These are phyloP conservation scores for Planiliza haematocheilus DNA, from an alignment of 2,113 vertebrate genomes.

Conservation along the genomic window DNA sequence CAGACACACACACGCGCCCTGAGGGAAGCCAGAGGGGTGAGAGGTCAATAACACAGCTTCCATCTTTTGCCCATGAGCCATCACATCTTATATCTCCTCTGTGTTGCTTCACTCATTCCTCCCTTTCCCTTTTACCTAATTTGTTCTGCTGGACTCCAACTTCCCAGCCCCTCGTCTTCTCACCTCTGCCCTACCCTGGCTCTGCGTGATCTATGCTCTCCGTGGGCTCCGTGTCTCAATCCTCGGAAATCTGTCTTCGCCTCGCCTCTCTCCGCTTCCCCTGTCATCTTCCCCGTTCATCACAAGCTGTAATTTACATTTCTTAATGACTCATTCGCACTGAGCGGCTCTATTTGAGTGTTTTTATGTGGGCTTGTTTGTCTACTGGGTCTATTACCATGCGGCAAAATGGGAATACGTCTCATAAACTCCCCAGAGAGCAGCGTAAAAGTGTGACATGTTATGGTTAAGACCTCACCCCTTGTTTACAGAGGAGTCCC, in stretches of 20 bases:
- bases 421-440: slow-evolving; percentile 55
- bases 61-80: slow-evolving; percentile 63
- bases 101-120: slow-evolving; percentile 44
- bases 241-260: slow-evolving; percentile 43
- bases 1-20: slow-evolving; percentile 41
- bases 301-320: slow-evolving; percentile 72
- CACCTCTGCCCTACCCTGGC: slow-evolving; percentile 27
- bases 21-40: slow-evolving; percentile 65
- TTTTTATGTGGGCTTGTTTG: slow-evolving; percentile 47
- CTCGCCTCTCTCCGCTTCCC: slow-evolving; percentile 36
- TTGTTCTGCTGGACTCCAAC: slow-evolving; percentile 51
- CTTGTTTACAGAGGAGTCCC: slow-evolving; percentile 65
- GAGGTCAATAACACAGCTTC: slow-evolving; percentile 72
- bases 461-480: slow-evolving; percentile 64
- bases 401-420: slow-evolving; percentile 19
- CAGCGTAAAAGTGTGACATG: slow-evolving; percentile 58
- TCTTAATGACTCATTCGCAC: slow-evolving; percentile 71
- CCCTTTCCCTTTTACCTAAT: slow-evolving; percentile 62
- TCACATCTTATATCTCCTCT: slow-evolving; percentile 47
- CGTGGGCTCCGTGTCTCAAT: slow-evolving; percentile 37
- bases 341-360: slow-evolving; percentile 51
- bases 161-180: slow-evolving; percentile 7
- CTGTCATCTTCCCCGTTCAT: slow-evolving; percentile 59
- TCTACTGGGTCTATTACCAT: slow-evolving; percentile 46
- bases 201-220: slow-evolving; percentile 32